A percentile compares a stretch with the other conserved stretches of the same genome.
These are phyloP conservation scores for Arctocebus calabarensis DNA, from an alignment of 2,797 vertebrate species.

Conservation along the genomic window DNA sequence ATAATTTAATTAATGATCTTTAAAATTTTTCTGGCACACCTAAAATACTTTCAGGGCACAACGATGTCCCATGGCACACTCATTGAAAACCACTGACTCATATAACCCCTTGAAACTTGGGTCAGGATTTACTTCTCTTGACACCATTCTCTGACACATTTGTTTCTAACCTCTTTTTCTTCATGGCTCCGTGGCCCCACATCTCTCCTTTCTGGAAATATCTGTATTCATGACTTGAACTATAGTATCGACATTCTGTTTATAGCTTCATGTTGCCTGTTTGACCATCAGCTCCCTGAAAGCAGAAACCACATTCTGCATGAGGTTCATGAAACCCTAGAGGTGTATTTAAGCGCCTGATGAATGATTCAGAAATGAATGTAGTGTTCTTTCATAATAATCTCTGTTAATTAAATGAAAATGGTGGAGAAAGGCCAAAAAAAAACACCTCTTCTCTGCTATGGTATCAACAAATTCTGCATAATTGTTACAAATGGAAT, in stretches of 20 bases:
- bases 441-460: neutral
- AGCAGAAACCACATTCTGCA: neutral
- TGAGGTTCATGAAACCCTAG: neutral
- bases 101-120: neutral
- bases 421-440: neutral
- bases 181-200: neutral
- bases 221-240: neutral
- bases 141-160: neutral
- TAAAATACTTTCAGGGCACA: too few species aligned
- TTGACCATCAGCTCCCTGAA: neutral
- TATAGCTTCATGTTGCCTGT: neutral
- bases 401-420: conserved; percentile 26
- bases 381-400: neutral
- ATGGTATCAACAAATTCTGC: neutral
- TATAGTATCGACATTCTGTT: neutral
- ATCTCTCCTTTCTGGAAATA: neutral
- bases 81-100: too few species aligned
- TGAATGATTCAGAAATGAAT: conserved; percentile 5
- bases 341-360: neutral
- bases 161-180: neutral
- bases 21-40: too few species aligned
- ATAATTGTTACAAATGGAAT: conserved; percentile 48
- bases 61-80: too few species aligned
- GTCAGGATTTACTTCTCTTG: neutral
- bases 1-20: too few species aligned